Evolutionary conservation across 2,888 invertebrate genomes (phyloP).

Genomic region (Tipula confusa): DNA sequence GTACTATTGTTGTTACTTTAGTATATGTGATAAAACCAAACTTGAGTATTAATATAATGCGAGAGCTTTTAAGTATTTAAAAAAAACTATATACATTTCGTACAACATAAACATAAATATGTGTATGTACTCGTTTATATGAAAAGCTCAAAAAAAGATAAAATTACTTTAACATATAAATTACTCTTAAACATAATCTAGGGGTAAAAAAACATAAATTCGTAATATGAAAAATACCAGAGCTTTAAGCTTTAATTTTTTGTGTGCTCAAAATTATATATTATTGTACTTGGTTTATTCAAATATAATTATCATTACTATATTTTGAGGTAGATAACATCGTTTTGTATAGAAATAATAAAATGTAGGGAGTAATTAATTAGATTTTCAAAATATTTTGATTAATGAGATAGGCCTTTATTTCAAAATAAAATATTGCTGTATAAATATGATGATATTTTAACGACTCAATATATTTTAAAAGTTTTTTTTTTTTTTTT

Average conservation of each 20-base stretch:
- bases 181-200: not conserved
- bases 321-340: not conserved
- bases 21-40: not conserved
- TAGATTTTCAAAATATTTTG: not conserved
- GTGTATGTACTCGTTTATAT: not conserved
- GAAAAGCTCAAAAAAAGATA: not conserved
- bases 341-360: not conserved
- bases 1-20: not conserved
- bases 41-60: not conserved
- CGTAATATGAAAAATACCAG: too few species aligned
- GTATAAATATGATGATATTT: not conserved
- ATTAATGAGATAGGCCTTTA: not conserved
- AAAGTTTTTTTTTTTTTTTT: not conserved
- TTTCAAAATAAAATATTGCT: too few species aligned
- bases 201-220: too few species aligned
- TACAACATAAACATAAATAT: not conserved
- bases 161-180: not conserved
- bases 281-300: not conserved
- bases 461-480: not conserved
- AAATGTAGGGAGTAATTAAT: not conserved
- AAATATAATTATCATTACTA: not conserved
- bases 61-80: not conserved
- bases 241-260: too few species aligned
- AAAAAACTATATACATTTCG: not conserved
- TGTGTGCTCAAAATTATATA: not conserved